Evolutionary conservation across 2,113 vertebrate species (phyloP).

Genomic region (Ceyx margarethae): DNA sequence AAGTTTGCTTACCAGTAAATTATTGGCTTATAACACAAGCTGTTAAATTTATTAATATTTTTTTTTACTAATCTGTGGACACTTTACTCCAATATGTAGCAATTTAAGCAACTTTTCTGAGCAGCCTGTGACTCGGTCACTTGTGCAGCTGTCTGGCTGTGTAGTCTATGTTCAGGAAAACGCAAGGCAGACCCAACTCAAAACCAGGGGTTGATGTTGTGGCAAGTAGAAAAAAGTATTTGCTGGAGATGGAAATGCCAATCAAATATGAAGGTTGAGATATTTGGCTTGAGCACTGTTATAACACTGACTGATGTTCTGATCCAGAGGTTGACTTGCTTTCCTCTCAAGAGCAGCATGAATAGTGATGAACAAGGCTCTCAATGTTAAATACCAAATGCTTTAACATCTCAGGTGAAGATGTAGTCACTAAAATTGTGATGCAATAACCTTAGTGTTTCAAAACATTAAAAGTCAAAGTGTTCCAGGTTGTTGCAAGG

Average conservation of each 20-base stretch:
- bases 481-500: neutral
- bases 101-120: neutral
- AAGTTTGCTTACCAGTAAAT: neutral
- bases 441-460: neutral
- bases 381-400: neutral
- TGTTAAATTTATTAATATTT: neutral
- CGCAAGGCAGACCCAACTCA: neutral
- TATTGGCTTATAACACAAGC: neutral
- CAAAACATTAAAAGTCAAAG: neutral
- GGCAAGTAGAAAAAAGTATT: neutral
- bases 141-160: neutral
- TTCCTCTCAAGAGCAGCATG: neutral
- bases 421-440: neutral
- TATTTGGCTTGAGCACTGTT: neutral
- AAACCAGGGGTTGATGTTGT: neutral
- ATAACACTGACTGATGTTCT: neutral
- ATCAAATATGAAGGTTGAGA: neutral
- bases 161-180: neutral
- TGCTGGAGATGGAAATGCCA: neutral
- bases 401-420: neutral
- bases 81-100: neutral
- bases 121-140: neutral
- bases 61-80: neutral
- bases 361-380: neutral
- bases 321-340: neutral